These are phyloP conservation scores for Dipodomys merriami DNA, from an alignment of 2,113 vertebrate species.

Conservation along the genomic window DNA sequence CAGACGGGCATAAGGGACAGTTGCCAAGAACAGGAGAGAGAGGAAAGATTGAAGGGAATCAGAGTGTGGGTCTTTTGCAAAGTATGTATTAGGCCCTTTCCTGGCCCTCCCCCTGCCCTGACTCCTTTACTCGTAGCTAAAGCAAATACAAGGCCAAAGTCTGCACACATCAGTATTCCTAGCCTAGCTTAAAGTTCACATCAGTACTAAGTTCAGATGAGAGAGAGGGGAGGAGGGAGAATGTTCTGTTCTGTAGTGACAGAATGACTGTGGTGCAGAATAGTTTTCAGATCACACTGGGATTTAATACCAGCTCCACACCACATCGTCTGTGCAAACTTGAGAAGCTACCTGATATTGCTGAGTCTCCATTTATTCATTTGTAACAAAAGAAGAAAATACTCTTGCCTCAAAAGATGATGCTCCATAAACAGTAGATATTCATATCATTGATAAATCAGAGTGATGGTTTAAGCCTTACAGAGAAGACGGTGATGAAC, in stretches of 20 bases:
- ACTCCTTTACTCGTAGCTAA: slow-evolving; percentile 10
- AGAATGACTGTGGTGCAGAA: background rate
- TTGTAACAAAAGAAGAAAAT: background rate
- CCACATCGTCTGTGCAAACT: background rate
- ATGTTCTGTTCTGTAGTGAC: background rate
- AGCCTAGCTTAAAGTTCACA: background rate
- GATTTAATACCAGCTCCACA: background rate
- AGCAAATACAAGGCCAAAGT: background rate
- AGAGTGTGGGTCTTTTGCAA: slow-evolving; percentile 34
- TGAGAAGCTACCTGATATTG: slow-evolving; percentile 25
- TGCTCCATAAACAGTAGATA: background rate
- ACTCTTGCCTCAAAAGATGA: background rate
- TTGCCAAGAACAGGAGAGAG: slow-evolving; percentile 76
- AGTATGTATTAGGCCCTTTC: background rate
- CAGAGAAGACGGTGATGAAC: background rate
- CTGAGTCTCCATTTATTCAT: background rate
- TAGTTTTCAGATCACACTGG: background rate
- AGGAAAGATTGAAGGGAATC: slow-evolving; percentile 65
- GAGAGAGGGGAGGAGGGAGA: background rate
- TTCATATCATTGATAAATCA: slow-evolving; percentile 20
- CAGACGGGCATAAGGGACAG: slow-evolving; percentile 81
- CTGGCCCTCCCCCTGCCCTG: background rate
- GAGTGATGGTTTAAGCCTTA: slow-evolving; percentile 20
- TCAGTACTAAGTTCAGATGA: background rate
- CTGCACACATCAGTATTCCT: slow-evolving; percentile 5